A percentile compares a stretch with the other conserved stretches of the same genome.
These are phyloP conservation scores for Argopecten irradians DNA, from an alignment of 1,140 invertebrate species.

Conservation along the genomic window DNA sequence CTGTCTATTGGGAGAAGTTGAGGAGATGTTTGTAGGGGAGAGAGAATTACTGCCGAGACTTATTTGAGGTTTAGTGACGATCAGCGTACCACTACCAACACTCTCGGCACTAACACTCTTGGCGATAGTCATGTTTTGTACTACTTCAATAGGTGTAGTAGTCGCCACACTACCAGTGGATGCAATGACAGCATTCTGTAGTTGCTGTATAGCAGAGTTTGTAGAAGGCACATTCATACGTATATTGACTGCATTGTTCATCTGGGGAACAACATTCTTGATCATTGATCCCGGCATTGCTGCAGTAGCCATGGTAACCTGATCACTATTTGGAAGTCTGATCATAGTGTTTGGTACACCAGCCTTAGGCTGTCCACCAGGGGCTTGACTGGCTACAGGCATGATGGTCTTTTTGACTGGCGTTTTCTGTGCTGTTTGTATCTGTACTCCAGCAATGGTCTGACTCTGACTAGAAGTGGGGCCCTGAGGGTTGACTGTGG, in stretches of 20 bases:
- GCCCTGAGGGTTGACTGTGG: conserved; percentile 38
- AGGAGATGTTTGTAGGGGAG: neutral
- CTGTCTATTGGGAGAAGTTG: neutral
- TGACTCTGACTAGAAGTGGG: conserved; percentile 14
- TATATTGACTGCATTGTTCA: neutral
- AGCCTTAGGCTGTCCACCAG: neutral
- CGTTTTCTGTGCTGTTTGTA: neutral
- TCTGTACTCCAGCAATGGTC: neutral
- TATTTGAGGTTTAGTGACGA: neutral
- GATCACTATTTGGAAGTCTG: neutral
- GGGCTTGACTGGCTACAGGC: neutral
- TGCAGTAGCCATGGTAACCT: neutral
- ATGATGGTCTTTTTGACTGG: neutral
- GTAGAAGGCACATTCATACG: neutral
- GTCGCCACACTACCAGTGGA: neutral
- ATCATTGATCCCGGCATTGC: neutral
- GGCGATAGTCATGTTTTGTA: neutral
- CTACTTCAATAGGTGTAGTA: neutral
- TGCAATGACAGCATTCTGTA: neutral
- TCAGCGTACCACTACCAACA: neutral
- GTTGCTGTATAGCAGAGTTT: neutral
- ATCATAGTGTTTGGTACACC: neutral
- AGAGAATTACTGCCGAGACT: neutral
- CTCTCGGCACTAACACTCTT: neutral
- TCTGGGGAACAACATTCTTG: neutral